These are phyloP conservation scores for Lepidiolamprologus cunningtoni DNA, from an alignment of 2,113 vertebrate species.

Conservation along the genomic window DNA sequence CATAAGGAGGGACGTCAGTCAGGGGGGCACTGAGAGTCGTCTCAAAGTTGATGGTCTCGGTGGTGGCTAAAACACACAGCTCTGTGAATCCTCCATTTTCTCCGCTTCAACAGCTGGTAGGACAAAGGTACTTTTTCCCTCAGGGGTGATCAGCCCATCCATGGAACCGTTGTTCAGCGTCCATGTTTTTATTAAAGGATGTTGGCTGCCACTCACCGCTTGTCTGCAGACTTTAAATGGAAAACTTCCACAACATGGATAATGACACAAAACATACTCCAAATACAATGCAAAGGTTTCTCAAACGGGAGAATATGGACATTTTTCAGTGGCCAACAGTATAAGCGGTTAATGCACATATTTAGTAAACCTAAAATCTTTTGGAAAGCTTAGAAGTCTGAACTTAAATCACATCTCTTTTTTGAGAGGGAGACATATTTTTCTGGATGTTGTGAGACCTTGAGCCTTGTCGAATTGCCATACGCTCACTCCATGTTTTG, in stretches of 20 bases:
- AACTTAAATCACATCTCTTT: not conserved
- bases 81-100: not conserved
- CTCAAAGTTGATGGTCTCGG: not conserved
- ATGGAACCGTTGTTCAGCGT: rapidly evolving
- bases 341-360: not conserved
- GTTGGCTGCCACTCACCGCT: rapidly evolving
- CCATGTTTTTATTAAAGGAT: not conserved
- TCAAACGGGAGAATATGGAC: not conserved
- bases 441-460: not conserved
- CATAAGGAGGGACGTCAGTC: not conserved
- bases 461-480: rapidly evolving
- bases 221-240: not conserved
- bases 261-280: not conserved
- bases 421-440: not conserved
- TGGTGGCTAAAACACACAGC: not conserved
- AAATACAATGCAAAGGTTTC: not conserved
- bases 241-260: not conserved
- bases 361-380: not conserved
- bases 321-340: not conserved
- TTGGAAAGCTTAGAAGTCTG: not conserved
- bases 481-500: not conserved
- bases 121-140: not conserved
- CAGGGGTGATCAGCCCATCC: not conserved
- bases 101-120: not conserved
- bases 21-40: not conserved